Percentiles rank a stretch among this genome's conserved stretches.
These are phyloP conservation scores for Hanleya hanleyi DNA, from an alignment of 2,888 invertebrate genomes.

Conservation along the genomic window DNA sequence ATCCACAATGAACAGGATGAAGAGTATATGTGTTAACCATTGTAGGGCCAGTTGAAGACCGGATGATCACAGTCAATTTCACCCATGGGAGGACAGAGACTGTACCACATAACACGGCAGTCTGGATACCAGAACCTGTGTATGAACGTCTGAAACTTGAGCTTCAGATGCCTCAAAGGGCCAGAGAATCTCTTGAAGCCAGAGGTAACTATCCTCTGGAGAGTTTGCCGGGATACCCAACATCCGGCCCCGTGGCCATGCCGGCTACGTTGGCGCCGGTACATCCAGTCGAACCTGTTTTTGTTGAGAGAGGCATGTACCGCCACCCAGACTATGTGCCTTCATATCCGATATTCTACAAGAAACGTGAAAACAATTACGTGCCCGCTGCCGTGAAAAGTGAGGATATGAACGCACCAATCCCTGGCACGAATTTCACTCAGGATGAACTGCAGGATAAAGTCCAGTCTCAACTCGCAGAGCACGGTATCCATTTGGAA, in stretches of 20 bases:
- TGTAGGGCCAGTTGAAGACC: constrained; percentile 59
- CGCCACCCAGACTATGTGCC: constrained; percentile 42
- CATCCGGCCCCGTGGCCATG: constrained; percentile 59
- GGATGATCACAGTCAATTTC: constrained; percentile 65
- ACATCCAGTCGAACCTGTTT: constrained; percentile 45
- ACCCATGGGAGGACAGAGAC: constrained; percentile 66
- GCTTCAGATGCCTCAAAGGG: constrained; percentile 67
- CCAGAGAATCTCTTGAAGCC: constrained; percentile 59
- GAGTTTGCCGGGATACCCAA: constrained; percentile 65
- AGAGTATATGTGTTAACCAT: too few species aligned
- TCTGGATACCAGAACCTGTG: constrained; percentile 69
- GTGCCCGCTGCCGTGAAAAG: constrained; percentile 36
- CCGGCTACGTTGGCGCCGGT: constrained; percentile 61
- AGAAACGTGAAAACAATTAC: neutral
- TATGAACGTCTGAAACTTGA: constrained; percentile 69
- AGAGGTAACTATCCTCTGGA: constrained; percentile 63
- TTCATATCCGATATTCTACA: constrained; percentile 26
- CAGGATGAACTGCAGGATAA: constrained; percentile 62
- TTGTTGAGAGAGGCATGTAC: constrained; percentile 50
- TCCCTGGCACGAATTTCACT: constrained; percentile 67
- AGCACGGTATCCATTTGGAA: constrained; percentile 20
- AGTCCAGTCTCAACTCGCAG: constrained; percentile 55
- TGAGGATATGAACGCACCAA: constrained; percentile 45
- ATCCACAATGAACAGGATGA: too few species aligned
- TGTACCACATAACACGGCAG: constrained; percentile 53